A percentile compares a stretch with the other conserved stretches of the same genome.
phyloP scores from a whole-genome alignment of 2,888 invertebrate species.

The Hydrotaea cyrtoneurina region DNA sequence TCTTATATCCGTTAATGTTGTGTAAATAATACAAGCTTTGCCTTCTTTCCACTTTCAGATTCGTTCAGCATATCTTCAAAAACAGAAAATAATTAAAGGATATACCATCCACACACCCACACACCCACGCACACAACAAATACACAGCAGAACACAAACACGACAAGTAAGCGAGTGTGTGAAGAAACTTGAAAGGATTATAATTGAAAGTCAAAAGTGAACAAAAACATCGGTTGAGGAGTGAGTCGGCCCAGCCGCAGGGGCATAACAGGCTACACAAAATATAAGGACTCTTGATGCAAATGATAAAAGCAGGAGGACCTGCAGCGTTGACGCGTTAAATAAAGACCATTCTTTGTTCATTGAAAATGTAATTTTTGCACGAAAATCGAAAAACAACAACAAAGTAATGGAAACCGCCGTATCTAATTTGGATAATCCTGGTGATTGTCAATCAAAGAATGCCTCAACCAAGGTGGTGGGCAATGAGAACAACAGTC shows the following conservation, averaged over 20 bases:
- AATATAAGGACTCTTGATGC: background rate
- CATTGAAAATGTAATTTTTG: constrained; percentile 21
- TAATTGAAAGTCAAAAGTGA: constrained; percentile 28
- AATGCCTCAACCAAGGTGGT: constrained; percentile 68
- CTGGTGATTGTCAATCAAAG: constrained; percentile 75
- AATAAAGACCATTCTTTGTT: background rate
- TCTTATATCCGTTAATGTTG: too few species aligned
- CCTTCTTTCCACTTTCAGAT: constrained; percentile 14
- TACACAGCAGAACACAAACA: too few species aligned
- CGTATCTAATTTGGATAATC: constrained; percentile 72
- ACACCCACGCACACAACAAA: background rate
- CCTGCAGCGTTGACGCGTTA: constrained; percentile 12
- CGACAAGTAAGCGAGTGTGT: background rate
- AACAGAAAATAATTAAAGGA: constrained; percentile 8
- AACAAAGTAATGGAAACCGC: constrained; percentile 72
- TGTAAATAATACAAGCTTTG: constrained; percentile 3
- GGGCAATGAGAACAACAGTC: constrained; percentile 56
- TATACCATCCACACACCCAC: constrained; percentile 1
- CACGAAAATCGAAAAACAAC: background rate
- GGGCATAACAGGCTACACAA: background rate
- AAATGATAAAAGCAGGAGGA: background rate
- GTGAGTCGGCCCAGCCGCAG: background rate
- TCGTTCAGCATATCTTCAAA: constrained; percentile 4
- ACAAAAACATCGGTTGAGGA: background rate
- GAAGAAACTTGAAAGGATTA: constrained; percentile 30